phyloP scores from a whole-genome alignment of 2,888 invertebrate genomes.

The Rhagophthalmus giganteus region DNA sequence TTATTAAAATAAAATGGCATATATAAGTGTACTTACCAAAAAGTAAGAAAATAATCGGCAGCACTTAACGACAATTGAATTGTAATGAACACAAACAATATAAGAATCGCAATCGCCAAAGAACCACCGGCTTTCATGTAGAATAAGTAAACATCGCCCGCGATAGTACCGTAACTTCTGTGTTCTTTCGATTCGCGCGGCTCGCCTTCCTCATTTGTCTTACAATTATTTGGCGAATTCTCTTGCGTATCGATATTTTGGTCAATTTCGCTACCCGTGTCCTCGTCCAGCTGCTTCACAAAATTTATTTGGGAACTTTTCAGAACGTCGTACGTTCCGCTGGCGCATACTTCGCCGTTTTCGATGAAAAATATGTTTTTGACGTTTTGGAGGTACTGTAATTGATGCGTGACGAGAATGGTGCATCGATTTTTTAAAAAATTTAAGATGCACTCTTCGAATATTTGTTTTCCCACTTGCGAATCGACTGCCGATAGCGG shows the following conservation, averaged over 20 bases:
- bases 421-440: conserved; percentile 68
- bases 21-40: conserved; percentile 67
- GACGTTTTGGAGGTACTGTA: conserved; percentile 64
- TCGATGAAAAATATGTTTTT: conserved; percentile 61
- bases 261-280: conserved; percentile 43
- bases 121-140: conserved; percentile 69
- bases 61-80: conserved; percentile 73
- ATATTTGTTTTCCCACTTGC: conserved; percentile 82
- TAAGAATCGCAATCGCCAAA: conserved; percentile 46
- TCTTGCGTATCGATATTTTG: conserved; percentile 37
- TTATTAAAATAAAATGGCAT: not conserved
- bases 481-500: conserved; percentile 88
- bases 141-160: conserved; percentile 60
- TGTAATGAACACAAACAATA: conserved; percentile 65
- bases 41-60: conserved; percentile 77
- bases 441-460: conserved; percentile 72
- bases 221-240: not conserved
- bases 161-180: conserved; percentile 59
- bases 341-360: conserved; percentile 60
- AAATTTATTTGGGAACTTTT: conserved; percentile 74
- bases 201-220: conserved; percentile 39
- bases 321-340: conserved; percentile 70
- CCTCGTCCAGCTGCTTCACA: conserved; percentile 55
- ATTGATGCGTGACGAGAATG: conserved; percentile 74
- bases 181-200: conserved; percentile 58